Percentiles rank a stretch among this genome's conserved stretches.
These are phyloP conservation scores for Crypturellus tataupa DNA, from an alignment of 2,797 vertebrate genomes.

Conservation along the genomic window DNA sequence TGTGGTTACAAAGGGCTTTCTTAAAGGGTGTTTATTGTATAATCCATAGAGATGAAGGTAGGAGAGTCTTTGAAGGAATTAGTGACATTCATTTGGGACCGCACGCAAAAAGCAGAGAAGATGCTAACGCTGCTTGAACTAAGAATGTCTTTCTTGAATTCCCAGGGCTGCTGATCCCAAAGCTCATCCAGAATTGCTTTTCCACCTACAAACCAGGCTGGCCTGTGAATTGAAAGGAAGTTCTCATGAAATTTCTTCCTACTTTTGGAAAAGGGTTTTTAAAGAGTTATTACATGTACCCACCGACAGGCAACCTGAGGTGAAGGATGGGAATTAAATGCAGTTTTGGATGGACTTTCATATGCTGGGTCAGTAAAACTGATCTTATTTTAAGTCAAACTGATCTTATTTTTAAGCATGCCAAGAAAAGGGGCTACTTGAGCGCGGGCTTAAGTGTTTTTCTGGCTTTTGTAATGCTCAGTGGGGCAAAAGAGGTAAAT, in stretches of 20 bases:
- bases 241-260: accelerated
- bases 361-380: neutral
- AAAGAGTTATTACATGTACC: neutral
- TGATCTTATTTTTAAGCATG: neutral
- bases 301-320: neutral
- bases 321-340: neutral
- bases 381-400: neutral
- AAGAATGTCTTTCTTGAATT: neutral
- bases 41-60: slow-evolving; percentile 23
- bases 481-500: neutral
- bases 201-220: neutral
- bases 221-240: neutral
- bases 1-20: slow-evolving; percentile 12
- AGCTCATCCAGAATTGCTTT: neutral
- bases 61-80: slow-evolving; percentile 58
- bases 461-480: accelerated
- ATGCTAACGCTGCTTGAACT: accelerated
- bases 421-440: neutral
- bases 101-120: neutral
- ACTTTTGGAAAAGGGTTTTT: neutral
- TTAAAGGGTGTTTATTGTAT: slow-evolving; percentile 8
- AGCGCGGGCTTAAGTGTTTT: neutral
- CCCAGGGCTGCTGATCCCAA: accelerated
- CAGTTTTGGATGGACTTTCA: accelerated
- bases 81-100: neutral